Percentiles rank a stretch among this genome's conserved stretches.
phyloP scores from a whole-genome alignment of 1,140 invertebrate species.

The Ips typographus region DNA sequence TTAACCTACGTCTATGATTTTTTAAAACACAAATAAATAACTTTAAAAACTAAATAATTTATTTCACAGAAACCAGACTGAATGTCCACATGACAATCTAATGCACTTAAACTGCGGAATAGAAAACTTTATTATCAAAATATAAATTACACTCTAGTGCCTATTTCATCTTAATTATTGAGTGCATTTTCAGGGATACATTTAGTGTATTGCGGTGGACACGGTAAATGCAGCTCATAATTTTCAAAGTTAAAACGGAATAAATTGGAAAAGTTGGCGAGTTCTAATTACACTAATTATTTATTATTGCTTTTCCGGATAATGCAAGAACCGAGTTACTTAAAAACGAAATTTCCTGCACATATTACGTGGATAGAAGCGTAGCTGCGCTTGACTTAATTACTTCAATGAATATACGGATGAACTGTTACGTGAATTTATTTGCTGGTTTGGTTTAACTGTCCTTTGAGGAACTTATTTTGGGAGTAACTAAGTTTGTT shows the following conservation, averaged over 20 bases:
- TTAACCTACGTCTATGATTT: too few species aligned
- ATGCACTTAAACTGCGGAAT: neutral
- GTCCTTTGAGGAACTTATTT: too few species aligned
- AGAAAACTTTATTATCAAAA: constrained; percentile 9
- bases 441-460: too few species aligned
- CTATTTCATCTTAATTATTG: constrained; percentile 20
- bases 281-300: constrained; percentile 30
- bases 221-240: constrained; percentile 24
- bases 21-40: too few species aligned
- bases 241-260: constrained; percentile 22
- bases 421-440: too few species aligned
- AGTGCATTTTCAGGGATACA: constrained; percentile 14
- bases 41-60: too few species aligned
- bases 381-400: too few species aligned
- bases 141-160: constrained; percentile 1
- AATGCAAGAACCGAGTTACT: constrained; percentile 5
- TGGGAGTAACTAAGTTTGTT: too few species aligned
- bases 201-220: constrained; percentile 14
- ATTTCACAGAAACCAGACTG: too few species aligned
- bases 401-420: too few species aligned
- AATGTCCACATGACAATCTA: too few species aligned
- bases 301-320: constrained; percentile 23
- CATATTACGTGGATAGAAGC: neutral
- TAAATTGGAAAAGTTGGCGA: constrained; percentile 25
- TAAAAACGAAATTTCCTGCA: constrained; percentile 3